Base-by-base conservation (phyloP, 2,797 vertebrate species). In the Danio tinwini region DNA sequence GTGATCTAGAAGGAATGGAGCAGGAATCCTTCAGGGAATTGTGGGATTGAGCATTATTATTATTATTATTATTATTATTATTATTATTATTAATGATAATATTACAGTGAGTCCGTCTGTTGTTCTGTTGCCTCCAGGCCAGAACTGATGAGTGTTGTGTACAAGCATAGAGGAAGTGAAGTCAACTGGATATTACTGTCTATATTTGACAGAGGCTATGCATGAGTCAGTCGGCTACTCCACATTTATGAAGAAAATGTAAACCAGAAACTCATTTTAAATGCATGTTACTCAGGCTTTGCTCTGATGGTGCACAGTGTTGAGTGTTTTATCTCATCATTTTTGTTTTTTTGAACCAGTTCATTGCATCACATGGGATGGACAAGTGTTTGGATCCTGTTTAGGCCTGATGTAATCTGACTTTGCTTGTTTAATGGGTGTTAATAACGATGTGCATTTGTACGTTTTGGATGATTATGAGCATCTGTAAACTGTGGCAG, bases 91-190 rank as follows among this genome's bases (percentile, higher is more conserved):
- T 61, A 63, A 42, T 42, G 29, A 29, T n/a, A n/a, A n/a, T n/a
- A n/a, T n/a, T 61, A 62, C 53, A n/a, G 50, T 70, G 72, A 79
- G 62, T 70, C 19, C 59, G 69, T 67, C 68, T 84, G 80, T 50
- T 42, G 58, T 64, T 21, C 53, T 59, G 53, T 71, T 49, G 40
- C 74, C 81, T 62, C 14, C 9, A 67, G 78, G 37, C 19, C 50
- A 17, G 47, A 64, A 47, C 56, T 80, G 69, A 70, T 76, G 70
- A 73, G 63, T 80, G 49, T 80, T 77, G 37, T 80, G 61, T 74
- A 47, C 61, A 58, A 76, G 77, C 69, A 73, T 37, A 71, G 74
- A 84, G 70, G 82, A 86, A 82, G 50, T 76, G 55, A 74, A 78
- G 75, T 49, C 13, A 68, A 45, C 72, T 81, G 49, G 65, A 45